Conservation (phyloP, 2,797 vertebrate species). For the Lacerta viridis region DNA sequence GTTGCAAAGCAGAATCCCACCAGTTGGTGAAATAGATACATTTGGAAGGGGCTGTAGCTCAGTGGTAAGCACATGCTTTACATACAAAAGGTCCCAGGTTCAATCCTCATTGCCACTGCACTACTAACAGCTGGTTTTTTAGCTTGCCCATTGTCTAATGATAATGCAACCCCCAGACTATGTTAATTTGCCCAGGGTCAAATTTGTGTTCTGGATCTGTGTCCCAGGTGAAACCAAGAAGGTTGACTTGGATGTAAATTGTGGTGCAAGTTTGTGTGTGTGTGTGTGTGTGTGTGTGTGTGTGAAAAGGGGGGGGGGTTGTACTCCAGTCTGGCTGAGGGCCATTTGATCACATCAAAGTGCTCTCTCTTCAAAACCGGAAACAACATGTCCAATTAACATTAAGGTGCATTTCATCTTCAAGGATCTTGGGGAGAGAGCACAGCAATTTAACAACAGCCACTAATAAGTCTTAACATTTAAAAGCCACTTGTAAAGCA, state of each 20-base stretch:
- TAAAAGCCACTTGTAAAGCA: constrained; percentile 67
- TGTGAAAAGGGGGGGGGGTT: constrained; percentile 61
- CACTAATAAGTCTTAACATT: constrained; percentile 70
- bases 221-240: not conserved
- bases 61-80: too few relatives aligned
- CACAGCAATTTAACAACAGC: constrained; percentile 69
- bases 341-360: constrained; percentile 81
- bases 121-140: too few relatives aligned
- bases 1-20: too few relatives aligned
- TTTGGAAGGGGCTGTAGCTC: too few relatives aligned
- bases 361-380: constrained; percentile 78
- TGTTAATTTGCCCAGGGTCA: too few relatives aligned
- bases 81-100: too few relatives aligned
- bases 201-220: too few relatives aligned
- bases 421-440: constrained; percentile 67
- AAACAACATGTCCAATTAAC: constrained; percentile 85
- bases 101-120: too few relatives aligned
- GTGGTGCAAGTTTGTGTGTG: constrained; percentile 50
- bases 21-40: too few relatives aligned
- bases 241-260: not conserved
- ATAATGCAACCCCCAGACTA: too few relatives aligned
- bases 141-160: too few relatives aligned
- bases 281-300: constrained; percentile 34
- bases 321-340: constrained; percentile 71
- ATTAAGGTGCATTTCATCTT: constrained; percentile 66